A percentile compares a stretch with the other conserved stretches of the same genome.
phyloP scores from a whole-genome alignment of 64 coral and sea anemone genomes.

The Montipora capricornis region DNA sequence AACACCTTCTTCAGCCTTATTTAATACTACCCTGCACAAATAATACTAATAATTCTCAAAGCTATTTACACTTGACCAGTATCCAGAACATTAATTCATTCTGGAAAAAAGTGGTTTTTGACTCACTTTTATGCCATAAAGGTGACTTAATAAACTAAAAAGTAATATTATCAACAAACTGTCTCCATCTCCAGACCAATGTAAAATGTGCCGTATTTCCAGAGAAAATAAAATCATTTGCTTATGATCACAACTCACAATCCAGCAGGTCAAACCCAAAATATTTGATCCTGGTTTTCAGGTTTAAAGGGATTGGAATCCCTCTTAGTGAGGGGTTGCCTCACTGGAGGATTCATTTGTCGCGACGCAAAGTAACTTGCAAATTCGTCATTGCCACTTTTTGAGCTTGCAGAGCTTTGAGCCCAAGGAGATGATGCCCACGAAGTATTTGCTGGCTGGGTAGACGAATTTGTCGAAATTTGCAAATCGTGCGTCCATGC shows the following conservation, averaged over 20 bases:
- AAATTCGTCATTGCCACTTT: slow-evolving; percentile 76
- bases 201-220: too few species aligned
- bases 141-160: not conserved
- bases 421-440: slow-evolving; percentile 59
- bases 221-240: not conserved
- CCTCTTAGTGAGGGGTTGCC: slow-evolving; percentile 14
- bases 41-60: too few species aligned
- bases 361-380: slow-evolving; percentile 66
- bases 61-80: too few species aligned
- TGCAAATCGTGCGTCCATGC: slow-evolving; percentile 90
- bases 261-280: slow-evolving; percentile 25
- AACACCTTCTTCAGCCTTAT: too few species aligned
- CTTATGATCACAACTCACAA: slow-evolving; percentile 6
- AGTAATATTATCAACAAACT: too few species aligned
- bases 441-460: slow-evolving; percentile 6
- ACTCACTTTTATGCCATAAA: not conserved
- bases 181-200: too few species aligned
- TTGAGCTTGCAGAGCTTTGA: not conserved
- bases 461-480: slow-evolving; percentile 13
- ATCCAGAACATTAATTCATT: too few species aligned
- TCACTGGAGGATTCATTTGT: slow-evolving; percentile 54
- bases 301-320: slow-evolving; percentile 43
- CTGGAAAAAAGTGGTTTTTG: too few species aligned
- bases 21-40: too few species aligned
- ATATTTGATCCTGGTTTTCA: slow-evolving; percentile 5